Evolutionary conservation across 2,113 vertebrate species (phyloP), one percentile per base, ranked within the genome.

Genomic region (Paralichthys olivaceus): DNA sequence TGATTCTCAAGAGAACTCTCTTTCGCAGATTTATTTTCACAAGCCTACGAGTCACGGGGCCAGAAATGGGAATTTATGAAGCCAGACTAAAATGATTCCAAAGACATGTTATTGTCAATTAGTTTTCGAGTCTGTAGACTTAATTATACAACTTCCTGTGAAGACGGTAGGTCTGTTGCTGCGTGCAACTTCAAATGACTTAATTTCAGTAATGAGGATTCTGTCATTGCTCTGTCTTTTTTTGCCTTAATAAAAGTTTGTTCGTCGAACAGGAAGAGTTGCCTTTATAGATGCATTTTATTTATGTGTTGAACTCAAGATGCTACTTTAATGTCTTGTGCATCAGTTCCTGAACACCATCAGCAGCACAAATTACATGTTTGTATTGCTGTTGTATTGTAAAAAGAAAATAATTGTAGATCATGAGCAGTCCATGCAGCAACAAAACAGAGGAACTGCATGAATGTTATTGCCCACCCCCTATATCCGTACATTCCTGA

Each of bases 1-100:
- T 85, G 76, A 79, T 83, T 86, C 72, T 75, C 58, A 57, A 54
- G 66, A 76, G 77, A 67, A 62, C 71, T 71, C 43, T 66, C 1
- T 53, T 73, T 69, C 56, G 57, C 29, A 57, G 51, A 76, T 89
- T 87, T 80, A 81, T 85, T 86, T 87, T 80, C 67, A 86, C 37
- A 20, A 70, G 29, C 53, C 12, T 1, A 23, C 11, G 73, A 90
- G 75, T 91, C 82, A 84, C 67, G 70, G 79, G 80, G 49, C 73
- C 65, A 23, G 51, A 65, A 73, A 63, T 77, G 80, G 67, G 34
- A 75, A 75, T 85, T 89, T 87, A 54, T 77, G 37, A 32, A 58
- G 54, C 74, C 55, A 57, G 49, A n/a, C 32, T 61, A 23, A 2
- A 70, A 62, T 57, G 19, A 45, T 58, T 70, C 58, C 61, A 14